These are phyloP conservation scores for Oreortyx pictus DNA, from an alignment of 2,797 vertebrate genomes.

Conservation along the genomic window DNA sequence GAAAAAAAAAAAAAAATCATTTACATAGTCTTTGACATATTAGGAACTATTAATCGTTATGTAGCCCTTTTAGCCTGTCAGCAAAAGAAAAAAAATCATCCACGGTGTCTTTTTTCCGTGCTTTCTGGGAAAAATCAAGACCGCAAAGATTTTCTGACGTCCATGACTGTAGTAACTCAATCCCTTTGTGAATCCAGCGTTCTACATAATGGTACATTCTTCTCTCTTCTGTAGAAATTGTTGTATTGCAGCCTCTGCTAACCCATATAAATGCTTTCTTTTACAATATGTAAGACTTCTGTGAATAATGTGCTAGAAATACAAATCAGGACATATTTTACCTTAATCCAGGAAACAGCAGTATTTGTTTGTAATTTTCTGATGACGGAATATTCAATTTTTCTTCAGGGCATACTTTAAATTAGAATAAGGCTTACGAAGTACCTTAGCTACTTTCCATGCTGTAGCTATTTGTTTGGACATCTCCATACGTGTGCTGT, in stretches of 20 bases:
- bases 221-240: not conserved
- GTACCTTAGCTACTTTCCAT: not conserved
- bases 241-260: not conserved
- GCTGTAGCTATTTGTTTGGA: not conserved
- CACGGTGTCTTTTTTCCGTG: not conserved
- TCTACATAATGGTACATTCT: not conserved
- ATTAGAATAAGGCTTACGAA: not conserved
- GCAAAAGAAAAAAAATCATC: not conserved
- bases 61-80: not conserved
- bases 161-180: not conserved
- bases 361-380: not conserved
- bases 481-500: not conserved
- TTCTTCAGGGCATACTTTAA: not conserved
- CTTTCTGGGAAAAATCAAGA: not conserved
- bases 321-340: not conserved
- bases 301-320: not conserved
- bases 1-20: not conserved
- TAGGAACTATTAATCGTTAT: slow-evolving; percentile 14
- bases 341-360: not conserved
- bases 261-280: not conserved
- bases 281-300: not conserved
- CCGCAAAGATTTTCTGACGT: not conserved
- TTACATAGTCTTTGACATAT: slow-evolving; percentile 50
- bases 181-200: not conserved
- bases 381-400: not conserved